Conservation (phyloP, 2,113 vertebrate species). For the Eclectus roratus region DNA sequence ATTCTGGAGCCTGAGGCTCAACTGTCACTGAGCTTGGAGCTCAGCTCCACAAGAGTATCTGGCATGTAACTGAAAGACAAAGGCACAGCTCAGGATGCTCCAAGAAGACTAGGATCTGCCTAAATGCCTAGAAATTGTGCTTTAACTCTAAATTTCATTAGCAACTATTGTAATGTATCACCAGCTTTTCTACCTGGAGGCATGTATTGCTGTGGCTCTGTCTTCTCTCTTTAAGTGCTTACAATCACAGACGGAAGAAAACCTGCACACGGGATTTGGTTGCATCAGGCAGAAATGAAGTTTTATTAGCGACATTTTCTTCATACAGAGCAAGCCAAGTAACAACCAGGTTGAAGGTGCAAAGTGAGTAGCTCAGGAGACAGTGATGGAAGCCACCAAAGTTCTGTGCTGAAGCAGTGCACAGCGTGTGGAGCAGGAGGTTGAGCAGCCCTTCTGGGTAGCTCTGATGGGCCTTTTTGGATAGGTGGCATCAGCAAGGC, state of each 20-base stretch:
- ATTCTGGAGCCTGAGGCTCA: neutral
- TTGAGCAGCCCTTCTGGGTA: neutral
- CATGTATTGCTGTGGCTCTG: neutral
- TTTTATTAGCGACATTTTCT: slow-evolving; percentile 46
- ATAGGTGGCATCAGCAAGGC: neutral
- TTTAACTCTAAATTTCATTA: neutral
- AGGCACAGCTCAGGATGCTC: neutral
- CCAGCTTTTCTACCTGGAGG: neutral
- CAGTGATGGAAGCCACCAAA: neutral
- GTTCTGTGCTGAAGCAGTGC: neutral
- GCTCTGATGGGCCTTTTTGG: neutral
- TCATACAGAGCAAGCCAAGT: neutral
- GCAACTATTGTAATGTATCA: neutral
- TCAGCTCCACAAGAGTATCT: neutral
- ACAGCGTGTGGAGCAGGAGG: neutral
- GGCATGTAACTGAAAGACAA: neutral
- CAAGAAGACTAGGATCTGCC: neutral
- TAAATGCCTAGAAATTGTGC: neutral
- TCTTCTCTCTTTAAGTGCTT: neutral
- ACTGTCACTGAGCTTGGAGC: neutral
- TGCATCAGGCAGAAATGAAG: slow-evolving; percentile 52
- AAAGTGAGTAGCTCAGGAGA: neutral
- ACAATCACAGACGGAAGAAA: neutral
- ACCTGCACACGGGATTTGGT: neutral
- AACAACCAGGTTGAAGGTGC: neutral